A percentile compares a stretch with the other conserved stretches of the same genome.
These are phyloP conservation scores for Dryobotodes eremita DNA, from an alignment of 2,888 invertebrate genomes.

Conservation along the genomic window DNA sequence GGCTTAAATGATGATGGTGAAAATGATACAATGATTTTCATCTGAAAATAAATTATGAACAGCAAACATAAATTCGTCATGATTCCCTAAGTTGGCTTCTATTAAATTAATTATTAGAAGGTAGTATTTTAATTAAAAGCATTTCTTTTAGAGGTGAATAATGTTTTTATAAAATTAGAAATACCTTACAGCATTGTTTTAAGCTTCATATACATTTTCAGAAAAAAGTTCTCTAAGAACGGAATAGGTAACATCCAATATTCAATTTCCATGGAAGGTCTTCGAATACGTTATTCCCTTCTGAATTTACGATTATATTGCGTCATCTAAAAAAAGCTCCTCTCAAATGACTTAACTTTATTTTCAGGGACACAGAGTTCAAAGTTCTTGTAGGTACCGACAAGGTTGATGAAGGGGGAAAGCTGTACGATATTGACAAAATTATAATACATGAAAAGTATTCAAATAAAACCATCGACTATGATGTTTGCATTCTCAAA, in stretches of 20 bases:
- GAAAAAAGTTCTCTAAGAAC: slow-evolving; percentile 17
- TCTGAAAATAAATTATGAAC: background rate
- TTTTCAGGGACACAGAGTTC: slow-evolving; percentile 64
- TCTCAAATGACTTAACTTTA: slow-evolving; percentile 41
- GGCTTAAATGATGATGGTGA: no score
- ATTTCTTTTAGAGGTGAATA: background rate
- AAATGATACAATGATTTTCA: background rate
- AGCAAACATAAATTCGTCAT: background rate
- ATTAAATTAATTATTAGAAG: background rate
- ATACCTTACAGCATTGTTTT: slow-evolving; percentile 8
- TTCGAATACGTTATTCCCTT: slow-evolving; percentile 46
- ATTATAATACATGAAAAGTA: slow-evolving; percentile 68
- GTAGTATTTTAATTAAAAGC: background rate
- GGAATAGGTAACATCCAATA: slow-evolving; percentile 40
- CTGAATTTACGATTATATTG: slow-evolving; percentile 50
- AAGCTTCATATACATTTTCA: background rate
- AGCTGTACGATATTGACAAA: slow-evolving; percentile 69
- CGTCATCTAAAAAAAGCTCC: slow-evolving; percentile 8
- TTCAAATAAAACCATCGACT: slow-evolving; percentile 59
- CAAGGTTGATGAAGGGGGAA: slow-evolving; percentile 60
- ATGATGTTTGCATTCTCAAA: slow-evolving; percentile 65
- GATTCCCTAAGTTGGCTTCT: background rate
- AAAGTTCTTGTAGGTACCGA: slow-evolving; percentile 72
- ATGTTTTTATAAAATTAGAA: background rate
- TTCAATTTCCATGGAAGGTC: slow-evolving; percentile 47